Conservation (phyloP, 2,888 invertebrate genomes). For the Rhamphomyia laevipes region DNA sequence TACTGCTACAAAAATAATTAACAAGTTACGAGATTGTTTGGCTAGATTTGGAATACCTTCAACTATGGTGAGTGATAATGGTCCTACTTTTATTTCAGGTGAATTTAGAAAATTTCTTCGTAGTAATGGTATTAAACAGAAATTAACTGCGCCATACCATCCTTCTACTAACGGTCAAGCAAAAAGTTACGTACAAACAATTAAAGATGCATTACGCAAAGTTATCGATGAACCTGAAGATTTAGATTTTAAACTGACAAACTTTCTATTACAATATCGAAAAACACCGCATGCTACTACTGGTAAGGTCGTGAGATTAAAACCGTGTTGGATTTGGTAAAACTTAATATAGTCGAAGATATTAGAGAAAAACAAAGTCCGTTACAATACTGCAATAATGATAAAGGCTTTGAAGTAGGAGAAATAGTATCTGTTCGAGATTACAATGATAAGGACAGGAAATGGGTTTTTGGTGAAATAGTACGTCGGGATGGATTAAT, state of each 20-base stretch:
- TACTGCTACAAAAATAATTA: neutral
- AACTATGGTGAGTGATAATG: constrained; percentile 16
- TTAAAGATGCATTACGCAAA: constrained; percentile 10
- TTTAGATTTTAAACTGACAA: neutral
- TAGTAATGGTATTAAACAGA: too few species aligned
- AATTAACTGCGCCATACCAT: too few species aligned
- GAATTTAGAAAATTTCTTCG: too few species aligned
- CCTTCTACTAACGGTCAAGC: constrained; percentile 17
- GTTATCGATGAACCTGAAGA: constrained; percentile 1
- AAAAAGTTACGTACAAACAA: constrained; percentile 16
- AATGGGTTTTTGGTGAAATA: constrained; percentile 6
- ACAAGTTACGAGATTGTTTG: constrained; percentile 5
- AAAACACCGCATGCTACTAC: constrained; percentile 9
- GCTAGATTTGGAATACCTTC: constrained; percentile 16
- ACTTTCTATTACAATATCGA: constrained; percentile 7
- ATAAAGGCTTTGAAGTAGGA: neutral
- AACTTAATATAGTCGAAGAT: neutral
- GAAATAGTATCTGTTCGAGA: constrained; percentile 5
- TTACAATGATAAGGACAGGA: constrained; percentile 6
- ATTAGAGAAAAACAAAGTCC: neutral
- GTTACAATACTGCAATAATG: neutral
- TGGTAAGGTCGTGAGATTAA: constrained; percentile 4
- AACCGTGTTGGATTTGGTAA: constrained; percentile 4
- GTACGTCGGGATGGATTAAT: constrained; percentile 4
- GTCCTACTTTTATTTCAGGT: constrained; percentile 13